Base-by-base conservation (phyloP, 2,113 vertebrate genomes). In the Sula dactylatra region DNA sequence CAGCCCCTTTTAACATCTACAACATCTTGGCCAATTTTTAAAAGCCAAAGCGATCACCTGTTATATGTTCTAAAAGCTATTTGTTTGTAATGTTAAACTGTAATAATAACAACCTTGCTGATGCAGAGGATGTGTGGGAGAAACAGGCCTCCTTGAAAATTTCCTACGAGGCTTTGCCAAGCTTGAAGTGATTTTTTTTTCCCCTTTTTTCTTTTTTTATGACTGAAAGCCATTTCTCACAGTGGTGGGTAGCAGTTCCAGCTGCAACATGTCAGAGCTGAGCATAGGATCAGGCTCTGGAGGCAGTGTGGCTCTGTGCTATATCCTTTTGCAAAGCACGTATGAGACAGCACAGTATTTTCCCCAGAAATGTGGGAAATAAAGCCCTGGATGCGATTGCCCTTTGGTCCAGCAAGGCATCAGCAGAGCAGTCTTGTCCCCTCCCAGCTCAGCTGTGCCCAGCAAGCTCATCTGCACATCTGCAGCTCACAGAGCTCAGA, bases 41-140 rank as follows among this genome's bases (percentile, higher is more conserved):
- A 82, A 86, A 82, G 83, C 38, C 65, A 44, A 76, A 83, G 82
- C 67, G 92, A 62, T 93, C 87, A 88, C 64, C 65, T 38, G 0
- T 67, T 87, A n/a, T 78, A 91, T 64, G 81, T 92, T 95, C 86
- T 88, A 54, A 94, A 88, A 91, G 88, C 62, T 65, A 42, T 94
- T 94, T 95, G 56, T 76, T 77, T 84, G 31, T 73, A 76, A 88
- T 73, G 54, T 92, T 80, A 66, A 92, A 70, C 11, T 70, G 47
- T 58, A 90, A 66, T 81, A 88, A 82, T 50, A 78, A 74, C 59
- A 90, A 86, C 73, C 73, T 76, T 89, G 90, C 65, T 76, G 56
- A 61, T 66, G 72, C 88, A 86, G 76, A 85, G 79, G 67, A 42
- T 88, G 85, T 59, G 78, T 94, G 90, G 93, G 92, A 95, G 93